Conservation (phyloP, 2,113 vertebrate genomes). For the Poecile atricapillus region DNA sequence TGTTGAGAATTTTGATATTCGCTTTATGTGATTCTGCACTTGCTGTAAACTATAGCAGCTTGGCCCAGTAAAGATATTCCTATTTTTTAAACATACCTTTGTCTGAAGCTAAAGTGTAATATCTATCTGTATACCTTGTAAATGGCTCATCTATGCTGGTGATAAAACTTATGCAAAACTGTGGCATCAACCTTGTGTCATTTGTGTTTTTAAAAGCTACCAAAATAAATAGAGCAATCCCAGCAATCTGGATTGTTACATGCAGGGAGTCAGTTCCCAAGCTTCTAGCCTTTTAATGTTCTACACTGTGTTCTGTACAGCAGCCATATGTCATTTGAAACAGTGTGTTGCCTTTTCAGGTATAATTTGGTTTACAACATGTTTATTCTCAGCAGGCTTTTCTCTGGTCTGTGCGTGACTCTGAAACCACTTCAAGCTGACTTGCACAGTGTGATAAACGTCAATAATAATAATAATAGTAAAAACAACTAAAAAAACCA, state of each 20-base stretch:
- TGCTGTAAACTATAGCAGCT: not conserved
- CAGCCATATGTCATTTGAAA: not conserved
- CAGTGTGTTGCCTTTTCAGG: not conserved
- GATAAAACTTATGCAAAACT: not conserved
- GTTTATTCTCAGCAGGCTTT: constrained; percentile 5
- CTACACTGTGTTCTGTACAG: not conserved
- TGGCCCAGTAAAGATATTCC: not conserved
- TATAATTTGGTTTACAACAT: not conserved
- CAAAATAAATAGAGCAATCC: not conserved
- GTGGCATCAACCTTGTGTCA: not conserved
- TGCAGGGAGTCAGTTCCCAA: not conserved
- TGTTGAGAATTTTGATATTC: not conserved
- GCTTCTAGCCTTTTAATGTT: not conserved
- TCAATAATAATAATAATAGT: not conserved
- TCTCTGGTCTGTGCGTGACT: not conserved
- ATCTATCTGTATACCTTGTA: not conserved
- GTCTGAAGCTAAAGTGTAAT: not conserved
- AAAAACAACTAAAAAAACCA: not conserved
- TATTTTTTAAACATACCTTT: not conserved
- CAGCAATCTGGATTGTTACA: not conserved
- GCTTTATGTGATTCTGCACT: not conserved
- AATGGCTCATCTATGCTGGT: not conserved
- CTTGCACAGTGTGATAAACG: not conserved
- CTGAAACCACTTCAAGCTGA: not conserved
- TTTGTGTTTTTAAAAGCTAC: not conserved